phyloP scores from a whole-genome alignment of 2,113 vertebrate genomes.

The Ivindomyrus marchei region DNA sequence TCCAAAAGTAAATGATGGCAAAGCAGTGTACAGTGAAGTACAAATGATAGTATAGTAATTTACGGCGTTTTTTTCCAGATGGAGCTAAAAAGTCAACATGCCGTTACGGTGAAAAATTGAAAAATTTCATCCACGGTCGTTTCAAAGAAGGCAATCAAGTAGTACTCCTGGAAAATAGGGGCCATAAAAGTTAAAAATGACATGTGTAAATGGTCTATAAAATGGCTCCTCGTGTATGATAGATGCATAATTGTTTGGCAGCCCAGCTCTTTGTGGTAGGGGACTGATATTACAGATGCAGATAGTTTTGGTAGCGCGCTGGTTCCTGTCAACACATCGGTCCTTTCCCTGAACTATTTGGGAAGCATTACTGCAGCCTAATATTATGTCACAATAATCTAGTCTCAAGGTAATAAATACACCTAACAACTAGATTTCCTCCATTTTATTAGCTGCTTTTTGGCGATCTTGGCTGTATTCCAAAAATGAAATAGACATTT shows the following conservation, averaged over 20 bases:
- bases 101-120: neutral
- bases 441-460: neutral
- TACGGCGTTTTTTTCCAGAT: neutral
- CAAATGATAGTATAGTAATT: neutral
- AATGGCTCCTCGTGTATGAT: neutral
- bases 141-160: neutral
- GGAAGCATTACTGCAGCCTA: neutral
- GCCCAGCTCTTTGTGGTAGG: neutral
- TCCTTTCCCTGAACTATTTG: neutral
- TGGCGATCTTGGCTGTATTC: neutral
- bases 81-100: neutral
- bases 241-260: neutral
- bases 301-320: neutral
- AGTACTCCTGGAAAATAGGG: neutral
- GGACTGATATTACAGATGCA: neutral
- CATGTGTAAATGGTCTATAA: neutral
- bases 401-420: neutral
- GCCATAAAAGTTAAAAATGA: neutral
- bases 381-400: neutral
- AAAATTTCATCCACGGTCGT: neutral
- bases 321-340: neutral
- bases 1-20: neutral
- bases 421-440: neutral
- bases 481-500: neutral
- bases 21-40: neutral